Evolutionary conservation across 2,888 invertebrate genomes (phyloP), one percentile per base, ranked within the genome.

Genomic region (Ctenicera cuprea): DNA sequence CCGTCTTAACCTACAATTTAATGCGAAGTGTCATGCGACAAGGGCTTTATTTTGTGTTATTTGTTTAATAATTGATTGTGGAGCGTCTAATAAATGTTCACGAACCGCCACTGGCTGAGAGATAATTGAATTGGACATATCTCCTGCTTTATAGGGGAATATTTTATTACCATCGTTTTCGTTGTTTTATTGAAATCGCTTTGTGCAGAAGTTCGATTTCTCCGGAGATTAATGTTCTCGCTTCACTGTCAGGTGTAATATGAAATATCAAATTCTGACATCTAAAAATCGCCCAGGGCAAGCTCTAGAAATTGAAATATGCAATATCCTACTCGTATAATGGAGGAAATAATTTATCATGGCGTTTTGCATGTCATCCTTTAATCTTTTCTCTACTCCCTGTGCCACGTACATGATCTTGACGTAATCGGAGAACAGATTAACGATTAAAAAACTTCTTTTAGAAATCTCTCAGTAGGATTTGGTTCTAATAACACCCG

Each of bases 281-380:
- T 30, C 26, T 61, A 22, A 45, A 45, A 63, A 45, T 63, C 26
- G 30, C 64, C 33, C n/a, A n/a, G 22, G 37, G 64, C 50, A 37
- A 18, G 26, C 38, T 33, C 16, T 20, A 11, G 45, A 63, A 63
- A 65, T 52, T 52, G 38, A 52, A 65, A 65, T 50, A 52, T 65
- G 65, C 41, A 50, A 65, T 52, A 26, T 65, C 30, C 38, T 52
- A 14, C 3, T 12, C 37, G 2, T 18, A 65, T 20, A 52, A 65
- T 11, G 14, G 37, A 20, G 50, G 22, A 64, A 52, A 26, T 38
- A 38, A 65, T 65, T 38, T 22, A 65, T 65, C 20, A 52, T 22
- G 30, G 11, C 37, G 18, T 20, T 59, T 5, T 38, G 22, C 59
- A 18, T 38, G 33, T 59, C 59, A 59, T 59, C 54, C 14, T 20